phyloP scores from a whole-genome alignment of 2,113 vertebrate species.

The Eclectus roratus region DNA sequence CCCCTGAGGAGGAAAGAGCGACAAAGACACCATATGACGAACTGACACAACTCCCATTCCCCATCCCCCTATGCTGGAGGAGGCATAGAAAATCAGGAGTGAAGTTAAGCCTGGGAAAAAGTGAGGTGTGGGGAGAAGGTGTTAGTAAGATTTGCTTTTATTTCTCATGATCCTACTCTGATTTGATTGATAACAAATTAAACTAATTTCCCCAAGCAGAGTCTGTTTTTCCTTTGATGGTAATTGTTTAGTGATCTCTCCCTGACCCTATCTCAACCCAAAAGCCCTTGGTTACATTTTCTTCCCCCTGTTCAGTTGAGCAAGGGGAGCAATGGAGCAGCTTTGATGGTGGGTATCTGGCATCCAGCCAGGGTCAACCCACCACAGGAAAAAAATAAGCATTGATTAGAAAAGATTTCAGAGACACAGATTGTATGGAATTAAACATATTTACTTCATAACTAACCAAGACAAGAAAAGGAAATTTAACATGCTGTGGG shows the following conservation, averaged over 20 bases:
- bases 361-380: neutral
- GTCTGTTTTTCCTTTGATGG: neutral
- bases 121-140: neutral
- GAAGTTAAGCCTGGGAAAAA: neutral
- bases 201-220: neutral
- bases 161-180: neutral
- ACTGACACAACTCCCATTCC: neutral
- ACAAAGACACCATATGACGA: neutral
- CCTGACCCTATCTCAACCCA: neutral
- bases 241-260: neutral
- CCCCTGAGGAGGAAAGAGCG: neutral
- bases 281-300: neutral
- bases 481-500: neutral
- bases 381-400: accelerated
- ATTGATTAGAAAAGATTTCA: neutral
- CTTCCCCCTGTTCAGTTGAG: neutral
- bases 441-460: neutral
- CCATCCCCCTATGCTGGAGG: neutral
- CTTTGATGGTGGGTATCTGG: neutral
- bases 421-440: neutral
- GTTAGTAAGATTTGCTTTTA: neutral
- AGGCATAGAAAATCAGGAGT: neutral
- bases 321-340: neutral
- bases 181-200: neutral
- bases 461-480: neutral